These are phyloP conservation scores for Mormyrus lacerda DNA, from an alignment of 2,113 vertebrate genomes.

Conservation along the genomic window DNA sequence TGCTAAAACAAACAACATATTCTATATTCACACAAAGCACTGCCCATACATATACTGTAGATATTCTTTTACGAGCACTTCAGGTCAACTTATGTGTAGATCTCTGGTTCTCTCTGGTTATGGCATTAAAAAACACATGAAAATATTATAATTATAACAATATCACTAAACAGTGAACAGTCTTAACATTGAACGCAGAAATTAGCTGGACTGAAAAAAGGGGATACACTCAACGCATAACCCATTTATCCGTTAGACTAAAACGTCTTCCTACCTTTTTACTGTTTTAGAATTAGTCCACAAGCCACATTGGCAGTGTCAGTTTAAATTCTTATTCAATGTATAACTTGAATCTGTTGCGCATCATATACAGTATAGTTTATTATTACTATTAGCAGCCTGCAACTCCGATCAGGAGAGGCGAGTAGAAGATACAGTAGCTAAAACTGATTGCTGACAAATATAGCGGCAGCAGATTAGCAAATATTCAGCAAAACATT, in stretches of 20 bases:
- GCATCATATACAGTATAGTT: neutral
- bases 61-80: neutral
- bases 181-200: neutral
- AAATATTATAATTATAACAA: neutral
- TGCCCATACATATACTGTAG: neutral
- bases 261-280: conserved; percentile 60
- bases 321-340: conserved; percentile 44
- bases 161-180: neutral
- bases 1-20: too few species aligned
- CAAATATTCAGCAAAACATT: too few species aligned
- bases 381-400: neutral
- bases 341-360: neutral
- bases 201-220: neutral
- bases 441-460: neutral
- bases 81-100: neutral
- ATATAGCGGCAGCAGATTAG: too few species aligned
- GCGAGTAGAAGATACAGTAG: neutral
- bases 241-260: conserved; percentile 31
- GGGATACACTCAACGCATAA: conserved; percentile 43
- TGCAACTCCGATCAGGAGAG: neutral
- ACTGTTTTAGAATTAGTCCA: conserved; percentile 65
- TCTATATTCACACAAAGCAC: neutral
- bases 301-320: conserved; percentile 55
- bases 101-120: neutral
- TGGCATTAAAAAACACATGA: neutral